A percentile compares a stretch with the other conserved stretches of the same genome.
These are phyloP conservation scores for Pyrocephalus nanus DNA, from an alignment of 2,797 vertebrate species.

Conservation along the genomic window DNA sequence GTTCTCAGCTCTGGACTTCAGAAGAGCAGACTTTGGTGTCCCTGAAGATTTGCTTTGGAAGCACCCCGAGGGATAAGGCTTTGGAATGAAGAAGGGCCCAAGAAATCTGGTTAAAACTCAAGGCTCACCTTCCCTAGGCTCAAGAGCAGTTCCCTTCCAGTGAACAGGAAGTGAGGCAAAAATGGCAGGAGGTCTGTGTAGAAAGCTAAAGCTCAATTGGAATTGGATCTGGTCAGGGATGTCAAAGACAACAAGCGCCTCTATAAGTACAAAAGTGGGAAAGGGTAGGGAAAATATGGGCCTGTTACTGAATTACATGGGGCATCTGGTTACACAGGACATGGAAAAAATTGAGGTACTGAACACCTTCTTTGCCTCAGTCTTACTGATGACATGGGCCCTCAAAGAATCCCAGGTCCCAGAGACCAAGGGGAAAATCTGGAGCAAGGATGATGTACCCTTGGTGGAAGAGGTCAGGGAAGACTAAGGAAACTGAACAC, in stretches of 20 bases:
- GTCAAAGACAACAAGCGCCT: background rate
- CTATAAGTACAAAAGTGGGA: background rate
- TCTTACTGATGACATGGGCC: background rate
- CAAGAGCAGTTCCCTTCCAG: background rate
- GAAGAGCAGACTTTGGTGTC: background rate
- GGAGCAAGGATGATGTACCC: background rate
- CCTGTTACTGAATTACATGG: rapidly evolving
- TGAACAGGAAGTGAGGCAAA: background rate
- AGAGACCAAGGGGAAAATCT: background rate
- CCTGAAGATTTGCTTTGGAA: background rate
- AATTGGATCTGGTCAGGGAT: background rate
- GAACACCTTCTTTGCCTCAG: background rate
- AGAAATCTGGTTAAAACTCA: background rate
- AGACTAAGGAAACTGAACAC: background rate
- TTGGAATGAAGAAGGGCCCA: background rate
- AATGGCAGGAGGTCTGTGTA: background rate
- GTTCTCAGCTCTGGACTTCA: background rate
- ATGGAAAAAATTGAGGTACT: background rate
- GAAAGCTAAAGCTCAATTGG: background rate
- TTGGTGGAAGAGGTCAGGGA: background rate
- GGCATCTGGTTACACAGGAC: background rate
- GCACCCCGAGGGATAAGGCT: too few relatives aligned
- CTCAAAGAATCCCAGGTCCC: background rate
- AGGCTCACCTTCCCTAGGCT: background rate
- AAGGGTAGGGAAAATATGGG: background rate